Evolutionary conservation across 2,797 vertebrate genomes (phyloP).

Genomic region (Gymnodraco acuticeps): DNA sequence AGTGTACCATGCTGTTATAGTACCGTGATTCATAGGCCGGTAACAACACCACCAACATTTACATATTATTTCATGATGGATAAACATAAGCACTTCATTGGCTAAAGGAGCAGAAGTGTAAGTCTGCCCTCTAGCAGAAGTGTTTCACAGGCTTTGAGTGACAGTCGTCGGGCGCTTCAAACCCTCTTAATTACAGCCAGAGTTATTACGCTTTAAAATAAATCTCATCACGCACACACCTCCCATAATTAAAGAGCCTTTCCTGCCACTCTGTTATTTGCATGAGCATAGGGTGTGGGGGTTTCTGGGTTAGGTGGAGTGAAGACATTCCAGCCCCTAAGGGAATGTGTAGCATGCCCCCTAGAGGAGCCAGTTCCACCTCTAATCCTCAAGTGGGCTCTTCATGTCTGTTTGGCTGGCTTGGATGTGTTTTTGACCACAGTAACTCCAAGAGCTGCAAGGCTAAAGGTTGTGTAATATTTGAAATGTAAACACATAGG

Average conservation of each 20-base stretch:
- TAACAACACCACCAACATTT: slow-evolving; percentile 19
- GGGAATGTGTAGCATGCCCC: slow-evolving; percentile 54
- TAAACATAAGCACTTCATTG: slow-evolving; percentile 22
- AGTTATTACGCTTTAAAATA: slow-evolving; percentile 65
- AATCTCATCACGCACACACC: slow-evolving; percentile 68
- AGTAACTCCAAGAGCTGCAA: slow-evolving; percentile 31
- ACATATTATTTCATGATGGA: slow-evolving; percentile 27
- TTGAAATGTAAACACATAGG: slow-evolving; percentile 39
- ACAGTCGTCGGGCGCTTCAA: slow-evolving; percentile 63
- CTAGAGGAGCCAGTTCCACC: slow-evolving; percentile 53
- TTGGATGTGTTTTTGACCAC: slow-evolving; percentile 27
- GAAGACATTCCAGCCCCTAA: slow-evolving; percentile 68
- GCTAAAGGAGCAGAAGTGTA: slow-evolving; percentile 21
- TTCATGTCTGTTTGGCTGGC: slow-evolving; percentile 48
- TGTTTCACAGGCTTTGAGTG: slow-evolving; percentile 54
- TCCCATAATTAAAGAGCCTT: slow-evolving; percentile 78
- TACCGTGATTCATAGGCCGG: background rate
- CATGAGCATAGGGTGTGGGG: slow-evolving; percentile 52
- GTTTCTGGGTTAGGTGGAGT: slow-evolving; percentile 46
- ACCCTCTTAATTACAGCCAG: slow-evolving; percentile 69
- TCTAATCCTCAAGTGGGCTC: slow-evolving; percentile 66
- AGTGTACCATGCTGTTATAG: too few species aligned
- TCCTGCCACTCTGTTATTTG: slow-evolving; percentile 69
- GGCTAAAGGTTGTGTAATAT: slow-evolving; percentile 22
- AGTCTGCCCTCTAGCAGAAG: slow-evolving; percentile 56